Base-by-base conservation (phyloP, 1,140 invertebrate genomes). In the Plodia interpunctella region DNA sequence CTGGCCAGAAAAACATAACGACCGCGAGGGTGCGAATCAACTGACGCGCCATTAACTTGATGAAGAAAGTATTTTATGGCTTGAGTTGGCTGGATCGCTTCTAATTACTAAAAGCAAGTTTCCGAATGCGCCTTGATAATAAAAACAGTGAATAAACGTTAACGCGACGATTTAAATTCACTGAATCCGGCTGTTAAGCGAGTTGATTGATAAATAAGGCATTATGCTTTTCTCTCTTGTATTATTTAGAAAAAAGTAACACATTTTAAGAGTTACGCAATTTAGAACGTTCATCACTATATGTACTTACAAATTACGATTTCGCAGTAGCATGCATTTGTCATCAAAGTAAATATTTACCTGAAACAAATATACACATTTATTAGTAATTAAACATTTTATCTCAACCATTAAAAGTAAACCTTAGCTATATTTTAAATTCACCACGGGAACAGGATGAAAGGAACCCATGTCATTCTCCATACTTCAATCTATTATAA, bases 21-120 rank as follows among this genome's bases (percentile, higher is more conserved):
- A 53, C 51, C 21, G 51, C 49, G 49, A 20, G 51, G 51, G 51
- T 53, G 51, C 60, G 73, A 65, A 73, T 74, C 69, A 70, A 52
- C 65, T 52, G 57, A 50, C 61, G 59, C 61, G 35, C 78, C 78
- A 83, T 83, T 83, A 77, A 68, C 60, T 71, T 80, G 78, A 83
- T 83, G 77, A 81, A 80, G 68, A 76, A 80, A 80, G 70, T 80
- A 80, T 81, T 79, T 83, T 78, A 81, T 74, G 53, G 63, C 57
- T 56, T 57, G 66, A 68, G 65, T 78, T 69, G 59, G 58, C 66
- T 68, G 62, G 55, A 57, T 60, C 59, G 59, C 54, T 54, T 52
- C 74, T 80, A 82, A 82, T 82, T 79, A 76, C 74, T 69, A 66
- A 68, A 74, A 63, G 49, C 60, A 63, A 68, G 63, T 69, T 32